Percentiles rank a stretch among this genome's conserved stretches.
Conservation (phyloP, 2,888 invertebrate genomes). For the Dendrolimus pini region DNA sequence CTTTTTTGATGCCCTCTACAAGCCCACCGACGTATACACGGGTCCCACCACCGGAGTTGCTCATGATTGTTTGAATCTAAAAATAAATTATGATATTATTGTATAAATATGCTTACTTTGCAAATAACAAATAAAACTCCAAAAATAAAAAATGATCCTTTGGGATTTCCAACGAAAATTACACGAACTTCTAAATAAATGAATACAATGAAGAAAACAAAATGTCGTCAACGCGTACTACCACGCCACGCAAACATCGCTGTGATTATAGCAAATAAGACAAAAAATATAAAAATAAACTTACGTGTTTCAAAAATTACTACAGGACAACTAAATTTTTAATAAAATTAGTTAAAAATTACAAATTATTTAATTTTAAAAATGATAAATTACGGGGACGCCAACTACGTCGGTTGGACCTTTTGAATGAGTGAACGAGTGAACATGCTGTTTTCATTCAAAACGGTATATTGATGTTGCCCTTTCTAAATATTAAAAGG, state of each 20-base stretch:
- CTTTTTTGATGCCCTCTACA: slow-evolving; percentile 92
- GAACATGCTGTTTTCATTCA: neutral
- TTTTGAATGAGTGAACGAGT: slow-evolving; percentile 18
- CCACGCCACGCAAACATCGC: slow-evolving; percentile 40
- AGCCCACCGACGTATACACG: slow-evolving; percentile 94
- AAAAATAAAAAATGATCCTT: neutral
- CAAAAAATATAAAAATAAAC: slow-evolving; percentile 26
- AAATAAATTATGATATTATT: slow-evolving; percentile 17
- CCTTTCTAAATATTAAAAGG: neutral
- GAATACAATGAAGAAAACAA: slow-evolving; percentile 70
- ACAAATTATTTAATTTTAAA: slow-evolving; percentile 11
- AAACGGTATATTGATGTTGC: neutral
- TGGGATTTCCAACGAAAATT: neutral
- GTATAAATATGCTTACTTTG: neutral
- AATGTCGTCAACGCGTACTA: slow-evolving; percentile 67
- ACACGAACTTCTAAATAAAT: slow-evolving; percentile 37
- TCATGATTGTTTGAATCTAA: slow-evolving; percentile 47
- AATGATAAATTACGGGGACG: slow-evolving; percentile 16
- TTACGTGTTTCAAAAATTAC: slow-evolving; percentile 49
- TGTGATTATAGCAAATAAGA: slow-evolving; percentile 14
- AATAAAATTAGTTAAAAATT: slow-evolving; percentile 34
- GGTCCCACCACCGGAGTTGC: slow-evolving; percentile 72
- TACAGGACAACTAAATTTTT: slow-evolving; percentile 29
- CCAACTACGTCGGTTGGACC: slow-evolving; percentile 17
- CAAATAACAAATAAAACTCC: neutral